Evolutionary conservation across 2,797 vertebrate genomes (phyloP), one percentile per base, ranked within the genome.

Genomic region (Pampus argenteus): DNA sequence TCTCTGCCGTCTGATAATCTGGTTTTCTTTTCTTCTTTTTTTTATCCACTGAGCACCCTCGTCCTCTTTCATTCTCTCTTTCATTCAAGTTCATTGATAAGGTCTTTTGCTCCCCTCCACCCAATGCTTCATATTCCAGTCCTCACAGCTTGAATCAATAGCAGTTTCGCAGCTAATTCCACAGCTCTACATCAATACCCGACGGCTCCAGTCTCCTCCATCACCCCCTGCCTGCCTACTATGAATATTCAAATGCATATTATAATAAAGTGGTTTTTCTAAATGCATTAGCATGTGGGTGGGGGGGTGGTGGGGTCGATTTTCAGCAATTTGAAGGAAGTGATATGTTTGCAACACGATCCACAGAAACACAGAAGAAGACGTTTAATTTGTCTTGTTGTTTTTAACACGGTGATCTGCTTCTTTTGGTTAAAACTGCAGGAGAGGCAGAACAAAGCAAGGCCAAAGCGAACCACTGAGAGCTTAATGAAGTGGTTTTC

Each of bases 141-240:
- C 83, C 76, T 88, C 81, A 50, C 82, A 87, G 87, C 81, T 82
- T 90, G 84, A 91, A 89, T 92, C 90, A 90, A 93, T 91, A 90
- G 78, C 82, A 61, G 82, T 89, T 90, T 89, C 31, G 38, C 79
- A 68, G 90, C 83, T 91, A 90, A 92, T 91, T 91, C 88, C 85
- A 83, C 79, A 83, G 86, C 82, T 86, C 83, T 82, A 81, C 88
- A 89, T 89, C 85, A 90, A 91, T 86, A 86, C 83, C 83, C 86
- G 83, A 76, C 51, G 82, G 85, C 87, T 81, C 78, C 71, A 49
- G 67, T 76, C 76, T 76, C 80, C 83, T 74, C 74, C 72, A 51
- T 61, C 80, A 68, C 63, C 81, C 84, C 85, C 79, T 56, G 67
- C 81, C 77, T 80, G 76, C 79, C 75, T 64, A 70, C 83, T 74